Evolutionary conservation across 2,797 vertebrate species (phyloP), one percentile per base, ranked within the genome.

Genomic region (Characodon lateralis): DNA sequence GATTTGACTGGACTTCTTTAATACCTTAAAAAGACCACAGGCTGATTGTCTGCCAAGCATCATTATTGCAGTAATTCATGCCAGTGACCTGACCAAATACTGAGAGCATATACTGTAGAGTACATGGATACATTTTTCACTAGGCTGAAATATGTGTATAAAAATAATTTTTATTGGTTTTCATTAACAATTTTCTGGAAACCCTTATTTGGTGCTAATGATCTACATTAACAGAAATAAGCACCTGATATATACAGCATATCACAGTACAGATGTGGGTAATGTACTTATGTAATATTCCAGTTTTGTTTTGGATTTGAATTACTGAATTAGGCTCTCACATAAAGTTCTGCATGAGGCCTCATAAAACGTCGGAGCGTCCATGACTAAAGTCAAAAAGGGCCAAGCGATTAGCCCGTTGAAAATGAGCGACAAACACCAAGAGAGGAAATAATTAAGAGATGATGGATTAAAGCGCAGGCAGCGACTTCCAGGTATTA

Each of bases 401-500:
- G n/a, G 48, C 9, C 1, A 74, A 53, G 51, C 46, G 59, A 50
- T 73, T 28, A 77, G 51, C 46, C 35, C 3, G 10, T 14, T 22
- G 41, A 61, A 12, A 66, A 2, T 43, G 50, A 8, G 22, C 77
- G 13, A 26, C 22, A 24, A 66, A 51, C 26, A 28, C 6, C 71
- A 6, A 0, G 28, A 1, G 28, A 78, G 78, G 59, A 78, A 74
- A 41, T n/a, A 20, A 3, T 77, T 14, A 6, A 74, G 71, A 74
- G 74, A 8, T 80, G 88, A 88, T 86, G 82, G 39, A 78, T 84
- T 69, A 10, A 80, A 66, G 80, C 80, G 28, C 77, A 43, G 10
- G 13, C 87, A 28, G 72, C 46, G 5, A 85, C 85, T 89, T 91
- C 89, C 92, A 89, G 87, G 85, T 83, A 85, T 89, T 88, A 74